Evolutionary conservation across 2,113 vertebrate species (phyloP).

Genomic region (Tympanuchus pallidicinctus): DNA sequence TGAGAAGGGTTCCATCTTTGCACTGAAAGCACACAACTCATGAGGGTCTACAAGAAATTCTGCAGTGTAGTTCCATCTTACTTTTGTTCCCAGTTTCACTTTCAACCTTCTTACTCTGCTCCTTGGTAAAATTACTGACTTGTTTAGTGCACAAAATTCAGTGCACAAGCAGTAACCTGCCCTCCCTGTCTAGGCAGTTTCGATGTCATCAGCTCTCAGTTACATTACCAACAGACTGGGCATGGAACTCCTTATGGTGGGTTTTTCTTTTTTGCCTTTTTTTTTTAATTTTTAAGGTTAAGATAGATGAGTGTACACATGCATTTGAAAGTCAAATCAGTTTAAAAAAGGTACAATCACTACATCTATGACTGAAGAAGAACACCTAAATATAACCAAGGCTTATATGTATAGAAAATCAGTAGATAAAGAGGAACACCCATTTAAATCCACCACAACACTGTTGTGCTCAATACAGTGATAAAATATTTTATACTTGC

Average conservation of each 20-base stretch:
- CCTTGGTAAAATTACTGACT: background rate
- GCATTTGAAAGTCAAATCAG: background rate
- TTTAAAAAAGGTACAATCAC: background rate
- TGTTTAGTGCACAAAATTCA: background rate
- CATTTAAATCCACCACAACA: background rate
- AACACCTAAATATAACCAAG: background rate
- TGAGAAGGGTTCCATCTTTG: background rate
- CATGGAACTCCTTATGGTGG: background rate
- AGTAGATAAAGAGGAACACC: background rate
- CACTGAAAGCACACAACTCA: background rate
- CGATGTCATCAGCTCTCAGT: background rate
- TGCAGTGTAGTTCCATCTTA: background rate
- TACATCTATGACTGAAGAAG: background rate
- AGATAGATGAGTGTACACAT: background rate
- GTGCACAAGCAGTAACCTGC: background rate
- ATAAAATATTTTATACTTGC: background rate
- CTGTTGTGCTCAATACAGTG: background rate
- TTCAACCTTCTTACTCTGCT: background rate
- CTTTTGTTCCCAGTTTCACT: background rate
- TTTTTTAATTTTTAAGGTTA: background rate
- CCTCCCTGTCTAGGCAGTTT: fast-evolving
- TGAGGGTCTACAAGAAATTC: background rate
- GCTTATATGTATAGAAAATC: background rate
- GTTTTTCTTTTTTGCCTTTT: background rate
- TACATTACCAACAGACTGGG: background rate